Conservation (phyloP, 2,888 invertebrate genomes). For the Phymatocera aterrima region DNA sequence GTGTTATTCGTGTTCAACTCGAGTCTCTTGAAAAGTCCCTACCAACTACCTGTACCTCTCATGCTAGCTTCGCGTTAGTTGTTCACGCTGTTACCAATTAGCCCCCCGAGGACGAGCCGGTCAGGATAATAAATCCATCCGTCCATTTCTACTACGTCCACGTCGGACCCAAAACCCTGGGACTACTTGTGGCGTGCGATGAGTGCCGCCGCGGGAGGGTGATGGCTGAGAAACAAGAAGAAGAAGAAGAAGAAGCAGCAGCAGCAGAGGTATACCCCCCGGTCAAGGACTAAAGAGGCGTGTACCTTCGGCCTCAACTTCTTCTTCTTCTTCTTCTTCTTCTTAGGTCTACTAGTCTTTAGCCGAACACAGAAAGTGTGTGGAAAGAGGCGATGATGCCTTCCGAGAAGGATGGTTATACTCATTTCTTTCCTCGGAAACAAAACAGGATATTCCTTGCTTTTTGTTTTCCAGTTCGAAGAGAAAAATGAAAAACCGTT, state of each 20-base stretch:
- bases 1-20: background rate
- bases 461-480: background rate
- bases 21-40: too few species aligned
- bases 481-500: background rate
- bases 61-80: slow-evolving; percentile 46
- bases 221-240: slow-evolving; percentile 6
- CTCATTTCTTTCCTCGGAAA: background rate
- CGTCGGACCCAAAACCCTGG: slow-evolving; percentile 46
- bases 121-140: slow-evolving; percentile 64
- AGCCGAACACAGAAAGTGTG: background rate
- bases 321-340: slow-evolving; percentile 10
- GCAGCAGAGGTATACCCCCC: background rate
- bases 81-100: slow-evolving; percentile 66
- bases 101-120: slow-evolving; percentile 57
- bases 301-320: slow-evolving; percentile 39
- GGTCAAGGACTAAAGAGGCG: slow-evolving; percentile 21
- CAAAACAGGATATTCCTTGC: background rate
- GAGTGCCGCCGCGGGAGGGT: slow-evolving; percentile 61
- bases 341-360: background rate
- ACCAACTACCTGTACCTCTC: slow-evolving; percentile 36
- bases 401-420: background rate
- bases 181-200: slow-evolving; percentile 59
- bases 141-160: too few species aligned
- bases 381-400: background rate
- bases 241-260: slow-evolving; percentile 7